phyloP scores from a whole-genome alignment of 2,113 vertebrate genomes.

The Zosterops japonicus region DNA sequence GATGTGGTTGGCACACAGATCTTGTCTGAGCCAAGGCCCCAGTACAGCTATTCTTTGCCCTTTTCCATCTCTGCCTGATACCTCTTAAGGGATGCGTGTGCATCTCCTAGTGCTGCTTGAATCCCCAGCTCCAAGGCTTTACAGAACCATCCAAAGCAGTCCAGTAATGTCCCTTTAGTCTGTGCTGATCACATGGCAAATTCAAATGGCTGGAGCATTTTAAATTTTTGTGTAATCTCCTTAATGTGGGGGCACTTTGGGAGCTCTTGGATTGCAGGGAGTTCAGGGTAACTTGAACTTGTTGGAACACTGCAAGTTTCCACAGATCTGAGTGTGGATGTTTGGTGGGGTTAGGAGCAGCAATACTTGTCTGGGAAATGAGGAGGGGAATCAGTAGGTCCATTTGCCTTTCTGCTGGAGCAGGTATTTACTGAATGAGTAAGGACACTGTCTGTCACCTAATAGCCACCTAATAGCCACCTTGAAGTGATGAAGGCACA shows the following conservation, averaged over 20 bases:
- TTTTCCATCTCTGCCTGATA: neutral
- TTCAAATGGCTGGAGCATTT: conserved; percentile 64
- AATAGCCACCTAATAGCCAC: neutral
- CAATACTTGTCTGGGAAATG: neutral
- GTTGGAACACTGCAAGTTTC: conserved; percentile 29
- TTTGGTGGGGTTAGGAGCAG: neutral
- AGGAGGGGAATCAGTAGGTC: neutral
- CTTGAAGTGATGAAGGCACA: neutral
- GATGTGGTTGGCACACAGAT: neutral
- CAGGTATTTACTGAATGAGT: neutral
- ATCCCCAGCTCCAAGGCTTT: conserved; percentile 22
- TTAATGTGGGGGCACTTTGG: conserved; percentile 45
- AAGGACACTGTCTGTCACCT: neutral
- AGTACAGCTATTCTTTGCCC: neutral
- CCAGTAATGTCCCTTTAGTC: conserved; percentile 43
- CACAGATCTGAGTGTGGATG: neutral
- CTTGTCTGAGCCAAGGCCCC: neutral
- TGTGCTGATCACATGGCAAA: neutral
- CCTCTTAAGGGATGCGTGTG: neutral
- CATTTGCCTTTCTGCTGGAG: neutral
- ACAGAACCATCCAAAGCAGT: conserved; percentile 56
- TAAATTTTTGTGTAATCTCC: conserved; percentile 67
- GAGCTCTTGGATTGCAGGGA: conserved; percentile 35
- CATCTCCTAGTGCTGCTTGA: neutral
- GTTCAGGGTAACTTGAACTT: conserved; percentile 65